These are phyloP conservation scores for Hystrix brachyura DNA, from an alignment of 2,113 vertebrate species.

Conservation along the genomic window DNA sequence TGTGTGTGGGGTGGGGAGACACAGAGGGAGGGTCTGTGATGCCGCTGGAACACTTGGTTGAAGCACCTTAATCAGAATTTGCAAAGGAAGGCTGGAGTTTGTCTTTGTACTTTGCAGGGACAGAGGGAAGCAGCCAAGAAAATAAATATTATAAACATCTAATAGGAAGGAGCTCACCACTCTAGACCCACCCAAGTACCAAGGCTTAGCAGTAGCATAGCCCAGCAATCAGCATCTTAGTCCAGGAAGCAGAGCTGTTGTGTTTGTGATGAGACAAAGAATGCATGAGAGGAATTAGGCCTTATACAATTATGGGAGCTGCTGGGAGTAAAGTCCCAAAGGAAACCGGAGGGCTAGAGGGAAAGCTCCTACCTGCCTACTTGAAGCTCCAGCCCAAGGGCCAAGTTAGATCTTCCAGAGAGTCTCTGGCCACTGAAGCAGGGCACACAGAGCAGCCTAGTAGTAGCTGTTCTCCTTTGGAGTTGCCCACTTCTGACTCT, in stretches of 20 bases:
- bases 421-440: background rate
- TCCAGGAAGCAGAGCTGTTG: background rate
- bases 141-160: background rate
- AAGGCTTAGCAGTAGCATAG: background rate
- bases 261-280: background rate
- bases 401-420: background rate
- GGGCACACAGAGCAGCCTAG: too few species aligned
- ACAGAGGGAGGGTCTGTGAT: background rate
- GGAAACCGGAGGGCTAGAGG: background rate
- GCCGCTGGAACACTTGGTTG: background rate
- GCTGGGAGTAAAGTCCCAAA: background rate
- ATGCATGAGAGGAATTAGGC: background rate
- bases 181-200: background rate
- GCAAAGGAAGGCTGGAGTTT: background rate
- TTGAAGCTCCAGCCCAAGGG: background rate
- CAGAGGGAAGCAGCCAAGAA: background rate
- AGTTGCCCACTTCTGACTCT: background rate
- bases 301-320: background rate
- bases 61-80: background rate
- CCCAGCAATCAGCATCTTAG: background rate
- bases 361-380: background rate
- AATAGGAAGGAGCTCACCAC: background rate
- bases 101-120: background rate
- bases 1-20: too few species aligned
- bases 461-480: background rate